Evolutionary conservation across 92 coral and sea anemone genomes (phyloP).

Genomic region (Bergia puertoricense): DNA sequence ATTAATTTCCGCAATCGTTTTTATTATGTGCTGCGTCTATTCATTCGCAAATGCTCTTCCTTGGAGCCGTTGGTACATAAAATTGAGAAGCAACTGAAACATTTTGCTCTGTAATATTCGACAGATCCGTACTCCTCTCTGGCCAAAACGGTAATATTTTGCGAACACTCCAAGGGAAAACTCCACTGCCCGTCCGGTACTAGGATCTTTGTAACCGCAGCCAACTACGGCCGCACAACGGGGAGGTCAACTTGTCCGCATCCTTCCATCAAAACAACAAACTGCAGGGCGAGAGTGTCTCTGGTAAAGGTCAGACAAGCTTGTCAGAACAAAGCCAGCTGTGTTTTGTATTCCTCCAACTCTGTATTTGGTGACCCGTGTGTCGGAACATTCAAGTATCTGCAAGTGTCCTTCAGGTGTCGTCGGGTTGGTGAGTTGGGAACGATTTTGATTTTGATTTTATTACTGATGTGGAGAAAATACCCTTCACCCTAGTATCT

Average conservation of each 20-base stretch:
- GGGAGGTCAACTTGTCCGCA: slow-evolving; percentile 18
- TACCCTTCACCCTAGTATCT: not conserved
- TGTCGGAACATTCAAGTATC: slow-evolving; percentile 18
- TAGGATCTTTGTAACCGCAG: not conserved
- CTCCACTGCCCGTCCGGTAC: slow-evolving; percentile 7
- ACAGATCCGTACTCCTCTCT: slow-evolving; percentile 23
- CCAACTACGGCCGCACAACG: slow-evolving; percentile 24
- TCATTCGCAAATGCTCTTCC: not conserved
- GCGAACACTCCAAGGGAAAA: slow-evolving; percentile 29
- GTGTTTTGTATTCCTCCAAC: slow-evolving; percentile 9
- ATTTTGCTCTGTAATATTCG: not conserved
- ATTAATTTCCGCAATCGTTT: no score
- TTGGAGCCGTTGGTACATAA: not conserved
- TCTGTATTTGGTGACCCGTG: slow-evolving; percentile 41
- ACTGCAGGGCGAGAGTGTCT: slow-evolving; percentile 4
- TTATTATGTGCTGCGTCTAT: no score
- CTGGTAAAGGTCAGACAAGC: not conserved
- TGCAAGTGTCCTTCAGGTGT: slow-evolving; percentile 27
- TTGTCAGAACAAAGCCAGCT: slow-evolving; percentile 9
- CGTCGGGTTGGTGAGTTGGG: slow-evolving; percentile 4
- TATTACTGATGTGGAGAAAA: no score
- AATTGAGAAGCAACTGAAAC: not conserved
- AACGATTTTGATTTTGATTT: not conserved
- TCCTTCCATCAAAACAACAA: not conserved
- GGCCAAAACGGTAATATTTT: slow-evolving; percentile 16